A percentile compares a stretch with the other conserved stretches of the same genome.
phyloP scores from a whole-genome alignment of 2,113 vertebrate species.

The Lampris megalopsis region DNA sequence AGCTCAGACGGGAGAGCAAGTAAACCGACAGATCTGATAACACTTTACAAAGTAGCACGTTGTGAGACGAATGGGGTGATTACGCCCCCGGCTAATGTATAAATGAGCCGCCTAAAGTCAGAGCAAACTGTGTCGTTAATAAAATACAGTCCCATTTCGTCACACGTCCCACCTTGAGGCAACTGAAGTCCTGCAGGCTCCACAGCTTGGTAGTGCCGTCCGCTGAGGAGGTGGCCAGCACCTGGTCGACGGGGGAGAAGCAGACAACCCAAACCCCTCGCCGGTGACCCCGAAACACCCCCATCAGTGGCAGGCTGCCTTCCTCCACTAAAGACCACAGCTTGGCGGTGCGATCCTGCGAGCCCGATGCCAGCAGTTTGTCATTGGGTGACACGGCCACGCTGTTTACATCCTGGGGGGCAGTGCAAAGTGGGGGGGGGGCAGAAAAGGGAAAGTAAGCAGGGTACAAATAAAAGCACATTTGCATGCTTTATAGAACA shows the following conservation, averaged over 20 bases:
- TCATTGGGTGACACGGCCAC: slow-evolving; percentile 93
- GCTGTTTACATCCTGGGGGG: slow-evolving; percentile 91
- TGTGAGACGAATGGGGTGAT: too few species aligned
- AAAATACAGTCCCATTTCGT: too few species aligned
- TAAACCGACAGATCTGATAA: background rate
- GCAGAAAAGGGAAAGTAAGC: background rate
- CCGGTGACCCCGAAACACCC: slow-evolving; percentile 90
- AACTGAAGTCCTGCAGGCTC: slow-evolving; percentile 93
- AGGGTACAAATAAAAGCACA: background rate
- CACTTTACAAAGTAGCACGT: too few species aligned
- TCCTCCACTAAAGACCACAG: slow-evolving; percentile 86
- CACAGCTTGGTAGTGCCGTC: slow-evolving; percentile 93
- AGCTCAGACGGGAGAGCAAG: too few species aligned
- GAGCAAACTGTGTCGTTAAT: too few species aligned
- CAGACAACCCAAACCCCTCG: slow-evolving; percentile 93
- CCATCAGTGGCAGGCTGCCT: slow-evolving; percentile 82
- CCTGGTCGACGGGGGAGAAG: slow-evolving; percentile 95
- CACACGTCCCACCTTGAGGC: slow-evolving; percentile 86
- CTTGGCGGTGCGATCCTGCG: slow-evolving; percentile 94
- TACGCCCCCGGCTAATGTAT: too few species aligned
- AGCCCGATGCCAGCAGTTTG: slow-evolving; percentile 93
- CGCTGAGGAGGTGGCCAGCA: slow-evolving; percentile 91
- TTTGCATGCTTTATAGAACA: too few species aligned
- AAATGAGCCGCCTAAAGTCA: too few species aligned
- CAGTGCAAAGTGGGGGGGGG: background rate